A percentile compares a stretch with the other conserved stretches of the same genome.
Evolutionary conservation across 2,113 vertebrate genomes (phyloP).

Genomic region (Pipa parva): DNA sequence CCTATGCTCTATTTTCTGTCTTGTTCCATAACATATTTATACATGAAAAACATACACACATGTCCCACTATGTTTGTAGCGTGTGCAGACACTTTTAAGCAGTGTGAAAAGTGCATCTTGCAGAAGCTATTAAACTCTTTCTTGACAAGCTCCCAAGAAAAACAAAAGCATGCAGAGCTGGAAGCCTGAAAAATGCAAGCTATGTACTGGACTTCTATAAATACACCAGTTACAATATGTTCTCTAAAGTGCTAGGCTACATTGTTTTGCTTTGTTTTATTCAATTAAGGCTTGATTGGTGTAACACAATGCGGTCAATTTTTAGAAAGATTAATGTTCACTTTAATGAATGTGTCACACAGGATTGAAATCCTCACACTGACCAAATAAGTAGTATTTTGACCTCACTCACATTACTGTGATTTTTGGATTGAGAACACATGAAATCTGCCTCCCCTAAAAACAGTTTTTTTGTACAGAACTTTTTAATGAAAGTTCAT

Average conservation of each 20-base stretch:
- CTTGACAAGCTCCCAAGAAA: conserved; percentile 18
- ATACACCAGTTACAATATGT: neutral
- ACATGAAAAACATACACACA: conserved; percentile 7
- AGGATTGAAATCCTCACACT: too few species aligned
- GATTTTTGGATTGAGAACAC: too few species aligned
- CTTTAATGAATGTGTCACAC: too few species aligned
- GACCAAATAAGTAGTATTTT: too few species aligned
- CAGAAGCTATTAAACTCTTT: conserved; percentile 30
- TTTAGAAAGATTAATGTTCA: too few species aligned
- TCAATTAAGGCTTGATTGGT: too few species aligned
- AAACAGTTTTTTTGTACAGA: too few species aligned
- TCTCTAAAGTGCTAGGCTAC: neutral
- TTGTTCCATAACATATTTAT: conserved; percentile 1
- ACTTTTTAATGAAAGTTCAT: too few species aligned
- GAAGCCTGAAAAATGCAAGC: conserved; percentile 31
- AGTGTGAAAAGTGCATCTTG: conserved; percentile 29
- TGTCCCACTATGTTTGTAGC: conserved; percentile 1
- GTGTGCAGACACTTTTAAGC: conserved; percentile 11
- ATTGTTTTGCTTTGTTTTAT: neutral
- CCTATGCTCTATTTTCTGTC: neutral
- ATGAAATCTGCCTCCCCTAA: too few species aligned
- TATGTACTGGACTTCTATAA: conserved; percentile 25
- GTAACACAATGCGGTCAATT: too few species aligned
- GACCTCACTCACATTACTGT: too few species aligned
- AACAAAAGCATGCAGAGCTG: conserved; percentile 23